A percentile compares a stretch with the other conserved stretches of the same genome.
Conservation (phyloP, 2,888 invertebrate genomes). For the Dolichomitus sp. region DNA sequence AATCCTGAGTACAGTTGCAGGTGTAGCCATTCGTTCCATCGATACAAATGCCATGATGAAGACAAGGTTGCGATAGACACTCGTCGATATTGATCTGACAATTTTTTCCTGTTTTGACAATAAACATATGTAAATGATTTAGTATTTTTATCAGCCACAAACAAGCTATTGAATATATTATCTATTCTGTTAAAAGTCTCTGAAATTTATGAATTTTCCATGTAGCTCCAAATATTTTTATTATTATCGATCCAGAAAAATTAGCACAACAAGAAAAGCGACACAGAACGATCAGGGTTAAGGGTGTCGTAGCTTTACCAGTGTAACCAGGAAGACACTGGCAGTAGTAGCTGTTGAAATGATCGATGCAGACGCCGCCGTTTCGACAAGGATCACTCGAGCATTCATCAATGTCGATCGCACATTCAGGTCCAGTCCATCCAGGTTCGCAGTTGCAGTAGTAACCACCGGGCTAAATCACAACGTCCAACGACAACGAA, state of each 20-base stretch:
- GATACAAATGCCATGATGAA: conserved; percentile 87
- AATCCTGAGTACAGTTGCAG: conserved; percentile 88
- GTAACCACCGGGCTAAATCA: conserved; percentile 87
- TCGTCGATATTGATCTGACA: conserved; percentile 88
- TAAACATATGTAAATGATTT: conserved; percentile 8
- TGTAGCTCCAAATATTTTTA: not conserved
- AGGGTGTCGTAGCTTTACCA: conserved; percentile 82
- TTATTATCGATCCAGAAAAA: conserved; percentile 4
- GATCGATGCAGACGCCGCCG: conserved; percentile 89
- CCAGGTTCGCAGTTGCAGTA: conserved; percentile 91
- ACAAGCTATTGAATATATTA: not conserved
- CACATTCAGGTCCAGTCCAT: conserved; percentile 89
- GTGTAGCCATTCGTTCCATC: conserved; percentile 87
- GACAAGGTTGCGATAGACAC: conserved; percentile 87
- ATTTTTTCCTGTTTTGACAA: conserved; percentile 85
- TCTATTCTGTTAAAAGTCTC: not conserved
- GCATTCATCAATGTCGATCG: conserved; percentile 88
- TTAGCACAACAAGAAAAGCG: conserved; percentile 57
- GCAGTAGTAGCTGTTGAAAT: conserved; percentile 88
- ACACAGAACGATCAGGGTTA: conserved; percentile 21
- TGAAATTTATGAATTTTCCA: too few species aligned
- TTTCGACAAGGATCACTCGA: conserved; percentile 89
- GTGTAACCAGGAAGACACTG: conserved; percentile 88
- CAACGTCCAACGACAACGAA: conserved; percentile 63
- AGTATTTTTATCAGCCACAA: not conserved